phyloP scores from a whole-genome alignment of 2,888 invertebrate species.

The Parnassius mnemosyne region DNA sequence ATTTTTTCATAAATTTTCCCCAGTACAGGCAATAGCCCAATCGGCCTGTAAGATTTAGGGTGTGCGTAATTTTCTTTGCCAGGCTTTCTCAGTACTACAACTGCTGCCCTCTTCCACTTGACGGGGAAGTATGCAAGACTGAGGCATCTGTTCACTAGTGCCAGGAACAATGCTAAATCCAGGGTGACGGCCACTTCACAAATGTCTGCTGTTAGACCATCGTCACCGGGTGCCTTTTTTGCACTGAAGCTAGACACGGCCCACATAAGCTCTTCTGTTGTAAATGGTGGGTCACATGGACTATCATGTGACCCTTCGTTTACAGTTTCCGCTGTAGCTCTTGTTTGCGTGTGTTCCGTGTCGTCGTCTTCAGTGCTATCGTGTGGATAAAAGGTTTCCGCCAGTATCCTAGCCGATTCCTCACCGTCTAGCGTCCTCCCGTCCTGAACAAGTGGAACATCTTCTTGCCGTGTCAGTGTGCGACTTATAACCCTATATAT shows the following conservation, averaged over 20 bases:
- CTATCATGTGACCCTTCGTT: background rate
- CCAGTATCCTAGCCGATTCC: too few species aligned
- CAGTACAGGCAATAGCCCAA: too few species aligned
- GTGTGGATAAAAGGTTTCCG: background rate
- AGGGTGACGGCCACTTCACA: too few species aligned
- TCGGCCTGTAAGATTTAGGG: too few species aligned
- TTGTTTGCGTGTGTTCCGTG: background rate
- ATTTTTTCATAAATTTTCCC: too few species aligned
- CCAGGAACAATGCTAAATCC: too few species aligned
- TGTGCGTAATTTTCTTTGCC: background rate
- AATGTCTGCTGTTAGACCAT: background rate
- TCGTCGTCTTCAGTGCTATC: background rate
- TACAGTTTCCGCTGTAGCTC: background rate
- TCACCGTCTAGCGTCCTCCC: too few species aligned
- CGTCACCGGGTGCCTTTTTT: background rate
- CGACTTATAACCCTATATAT: too few species aligned
- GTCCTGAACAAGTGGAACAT: too few species aligned
- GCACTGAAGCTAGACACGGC: background rate
- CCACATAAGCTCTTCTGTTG: too few species aligned
- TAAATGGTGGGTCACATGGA: too few species aligned
- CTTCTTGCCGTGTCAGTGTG: too few species aligned
- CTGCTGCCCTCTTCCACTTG: conserved; percentile 9
- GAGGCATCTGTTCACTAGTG: conserved; percentile 5
- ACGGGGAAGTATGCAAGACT: background rate
- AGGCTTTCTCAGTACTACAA: conserved; percentile 5